Conservation (phyloP, 2,113 vertebrate species). For the Epinephelus cyanopodus region DNA sequence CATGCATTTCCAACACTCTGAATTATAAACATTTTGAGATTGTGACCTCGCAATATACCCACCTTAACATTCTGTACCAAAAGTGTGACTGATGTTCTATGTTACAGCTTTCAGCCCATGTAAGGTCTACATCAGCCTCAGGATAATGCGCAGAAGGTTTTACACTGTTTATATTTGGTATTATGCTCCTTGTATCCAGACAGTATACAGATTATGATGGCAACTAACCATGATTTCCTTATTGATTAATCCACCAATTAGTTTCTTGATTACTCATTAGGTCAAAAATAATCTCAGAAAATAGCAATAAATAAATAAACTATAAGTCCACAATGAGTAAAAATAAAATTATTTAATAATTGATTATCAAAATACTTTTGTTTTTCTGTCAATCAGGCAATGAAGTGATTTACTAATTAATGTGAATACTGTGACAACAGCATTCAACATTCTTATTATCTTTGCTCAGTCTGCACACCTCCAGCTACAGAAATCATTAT, state of each 20-base stretch:
- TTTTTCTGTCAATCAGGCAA: too few species aligned
- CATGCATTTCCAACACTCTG: not conserved
- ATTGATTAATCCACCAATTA: not conserved
- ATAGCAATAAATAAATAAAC: not conserved
- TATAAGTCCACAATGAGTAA: too few species aligned
- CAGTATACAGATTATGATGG: not conserved
- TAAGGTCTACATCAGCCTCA: too few species aligned
- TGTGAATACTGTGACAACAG: too few species aligned
- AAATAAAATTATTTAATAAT: not conserved
- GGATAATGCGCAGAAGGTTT: too few species aligned
- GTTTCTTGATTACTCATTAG: not conserved
- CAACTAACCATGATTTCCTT: not conserved
- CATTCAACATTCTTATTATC: too few species aligned
- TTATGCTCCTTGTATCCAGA: not conserved
- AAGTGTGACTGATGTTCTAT: not conserved
- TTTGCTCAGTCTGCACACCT: too few species aligned
- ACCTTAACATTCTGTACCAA: not conserved
- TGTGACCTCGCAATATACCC: not conserved
- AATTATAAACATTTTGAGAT: not conserved
- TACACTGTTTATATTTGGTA: not conserved
- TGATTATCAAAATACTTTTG: not conserved
- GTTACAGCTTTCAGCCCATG: not conserved
- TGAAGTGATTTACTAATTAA: too few species aligned
- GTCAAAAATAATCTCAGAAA: not conserved
- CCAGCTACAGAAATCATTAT: too few species aligned